Base-by-base conservation (phyloP, 2,797 vertebrate genomes). In the Hippopotamyrus pictus region DNA sequence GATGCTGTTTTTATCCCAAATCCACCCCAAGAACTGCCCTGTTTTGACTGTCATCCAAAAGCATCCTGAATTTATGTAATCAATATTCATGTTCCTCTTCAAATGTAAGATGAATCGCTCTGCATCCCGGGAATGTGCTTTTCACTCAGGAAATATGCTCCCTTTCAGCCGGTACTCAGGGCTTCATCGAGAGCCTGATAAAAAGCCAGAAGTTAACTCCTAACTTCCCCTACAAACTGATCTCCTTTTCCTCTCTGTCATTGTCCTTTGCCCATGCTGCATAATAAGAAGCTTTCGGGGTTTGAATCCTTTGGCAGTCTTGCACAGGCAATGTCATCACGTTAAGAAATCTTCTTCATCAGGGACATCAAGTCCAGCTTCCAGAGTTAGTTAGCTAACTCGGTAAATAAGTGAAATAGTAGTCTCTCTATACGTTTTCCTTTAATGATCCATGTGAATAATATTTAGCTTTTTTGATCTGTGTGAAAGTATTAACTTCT, bases 341-440 rank as follows among this genome's bases (percentile, higher is more conserved):
- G 54, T 90, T 69, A 88, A 86, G 37, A 88, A 76, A 88, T 76
- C 5, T 5, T 84, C 59, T 88, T 88, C 59, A 53, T 69, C 54
- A 53, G 57, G 57, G 57, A 51, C 25, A 46, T 51, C 22, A 51
- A 29, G n/a, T 6, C 48, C 50, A 29, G 76, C 50, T 88, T 76
- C 53, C 46, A 17, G 17, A 33, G 65, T 69, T 79, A 44, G 33
- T 44, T 19, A 7, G 37, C 14, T 29, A 17, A 17, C 12, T 41
- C 3, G 17, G 33, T 41, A 37, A 19, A 76, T 37, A 65, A 82
- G 46, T 88, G 89, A 86, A 73, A 87, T 54, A 84, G 5, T 44
- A 25, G 37, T 11, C 12, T 65, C 54, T 69, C 22, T 88, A 29
- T 53, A 85, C 0, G 5, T 41, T 76, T 41, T 41, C 69, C 5